Evolutionary conservation across 1,140 invertebrate genomes (phyloP).

Genomic region (Cephus cinctus): DNA sequence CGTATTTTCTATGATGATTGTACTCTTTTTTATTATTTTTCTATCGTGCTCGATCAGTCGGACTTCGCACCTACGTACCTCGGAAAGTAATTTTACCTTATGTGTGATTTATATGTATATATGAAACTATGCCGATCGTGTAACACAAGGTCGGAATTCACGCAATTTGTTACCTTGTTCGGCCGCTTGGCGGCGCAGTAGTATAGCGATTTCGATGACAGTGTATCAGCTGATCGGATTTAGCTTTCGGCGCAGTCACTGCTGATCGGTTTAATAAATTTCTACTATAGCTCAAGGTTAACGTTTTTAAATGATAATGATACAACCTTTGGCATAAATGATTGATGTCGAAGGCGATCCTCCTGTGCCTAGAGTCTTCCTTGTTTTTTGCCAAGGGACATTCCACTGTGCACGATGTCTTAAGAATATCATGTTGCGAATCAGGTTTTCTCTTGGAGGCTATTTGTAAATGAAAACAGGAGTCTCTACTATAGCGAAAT

Average conservation of each 20-base stretch:
- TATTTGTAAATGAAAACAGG: no score
- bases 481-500: no score
- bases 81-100: neutral
- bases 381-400: no score
- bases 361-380: no score
- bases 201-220: slow-evolving; percentile 25
- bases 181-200: slow-evolving; percentile 24
- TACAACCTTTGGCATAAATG: no score
- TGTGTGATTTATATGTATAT: neutral
- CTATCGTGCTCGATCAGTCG: neutral
- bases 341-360: no score
- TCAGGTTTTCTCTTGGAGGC: no score
- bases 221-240: slow-evolving; percentile 29
- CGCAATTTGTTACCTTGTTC: no score
- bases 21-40: neutral
- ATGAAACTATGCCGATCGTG: slow-evolving; percentile 1
- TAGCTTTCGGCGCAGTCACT: neutral
- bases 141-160: slow-evolving; percentile 27
- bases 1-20: neutral
- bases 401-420: no score
- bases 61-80: neutral
- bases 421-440: no score
- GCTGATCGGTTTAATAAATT: neutral
- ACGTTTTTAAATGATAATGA: no score
- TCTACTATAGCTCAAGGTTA: no score